Conservation (phyloP, 2,113 vertebrate genomes). For the Protomyctophum bolini region DNA sequence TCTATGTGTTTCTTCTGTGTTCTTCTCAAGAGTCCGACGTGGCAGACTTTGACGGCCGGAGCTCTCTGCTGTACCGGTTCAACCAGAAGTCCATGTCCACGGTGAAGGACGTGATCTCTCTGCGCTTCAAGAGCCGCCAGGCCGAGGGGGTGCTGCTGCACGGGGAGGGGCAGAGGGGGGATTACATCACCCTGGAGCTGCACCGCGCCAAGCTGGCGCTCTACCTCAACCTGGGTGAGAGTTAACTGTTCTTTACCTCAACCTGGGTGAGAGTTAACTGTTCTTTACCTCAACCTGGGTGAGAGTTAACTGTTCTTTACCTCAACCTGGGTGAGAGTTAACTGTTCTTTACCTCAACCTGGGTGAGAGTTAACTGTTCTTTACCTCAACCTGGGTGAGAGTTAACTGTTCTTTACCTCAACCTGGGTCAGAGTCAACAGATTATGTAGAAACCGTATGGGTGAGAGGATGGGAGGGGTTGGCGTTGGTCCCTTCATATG, state of each 20-base stretch:
- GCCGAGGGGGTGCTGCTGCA: constrained; percentile 94
- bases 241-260: too few relatives aligned
- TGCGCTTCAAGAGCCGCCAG: constrained; percentile 95
- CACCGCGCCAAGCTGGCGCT: constrained; percentile 88
- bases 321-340: constrained; percentile 88
- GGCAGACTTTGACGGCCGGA: constrained; percentile 95
- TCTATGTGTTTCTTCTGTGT: neutral
- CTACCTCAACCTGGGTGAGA: constrained; percentile 90
- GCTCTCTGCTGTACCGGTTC: constrained; percentile 96
- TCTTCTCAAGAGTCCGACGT: constrained; percentile 85
- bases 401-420: too few relatives aligned
- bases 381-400: constrained; percentile 90
- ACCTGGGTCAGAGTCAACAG: too few relatives aligned
- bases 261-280: too few relatives aligned
- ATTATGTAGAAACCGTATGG: too few relatives aligned
- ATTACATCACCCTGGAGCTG: constrained; percentile 94
- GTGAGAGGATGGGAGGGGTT: too few relatives aligned
- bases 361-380: constrained; percentile 63
- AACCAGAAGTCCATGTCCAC: constrained; percentile 98
- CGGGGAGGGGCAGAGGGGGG: constrained; percentile 93
- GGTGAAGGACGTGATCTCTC: constrained; percentile 95
- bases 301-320: constrained; percentile 78
- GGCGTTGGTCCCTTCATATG: too few relatives aligned
- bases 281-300: too few relatives aligned
- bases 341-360: too few relatives aligned